Evolutionary conservation across 2,888 invertebrate species (phyloP), one percentile per base, ranked within the genome.

Genomic region (Neocrepidodera transversa): DNA sequence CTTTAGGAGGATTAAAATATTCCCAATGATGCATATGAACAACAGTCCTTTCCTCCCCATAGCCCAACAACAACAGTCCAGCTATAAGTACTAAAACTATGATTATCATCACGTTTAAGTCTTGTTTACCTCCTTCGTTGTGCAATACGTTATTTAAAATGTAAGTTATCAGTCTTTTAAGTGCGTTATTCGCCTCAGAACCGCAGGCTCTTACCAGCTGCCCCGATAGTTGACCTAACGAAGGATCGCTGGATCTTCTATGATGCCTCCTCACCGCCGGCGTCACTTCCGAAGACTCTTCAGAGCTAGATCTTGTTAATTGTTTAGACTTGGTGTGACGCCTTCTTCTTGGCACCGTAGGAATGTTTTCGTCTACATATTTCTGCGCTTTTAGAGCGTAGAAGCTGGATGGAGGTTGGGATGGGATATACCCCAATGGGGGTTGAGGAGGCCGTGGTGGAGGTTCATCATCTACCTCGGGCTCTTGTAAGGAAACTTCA

Each of bases 11-110:
- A 81, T 92, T 92, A 71, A 92, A 91, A 78, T 89, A 93, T 77
- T 93, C 93, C 93, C 93, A 93, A 71, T 92, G 92, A 76, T 92
- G 90, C 70, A 90, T 87, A 76, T 93, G 91, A 66, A 91, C 85
- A 48, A 88, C 87, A 55, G 88, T 85, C 62, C 81, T 82, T 48
- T 81, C 81, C 62, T 87, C 86, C 61, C 89, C 88, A 60, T 90
- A 84, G 49, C 90, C 87, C 65, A 92, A 83, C 78, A 93, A 83
- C 63, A 93, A 84, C 60, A 93, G 82, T 11, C 89, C 90, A 49
- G 91, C 90, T 30, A 93, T 85, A 63, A 93, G 81, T 49, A 93
- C 85, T 59, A 94, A 83, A 63, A 93, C 85, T 73, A 93, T 88
- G 56, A 92, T 88, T 70, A 92, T 82, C 3, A 91, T 87, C 73